Evolutionary conservation across 2,797 vertebrate genomes (phyloP).

Genomic region (Rhodeus uyekii): DNA sequence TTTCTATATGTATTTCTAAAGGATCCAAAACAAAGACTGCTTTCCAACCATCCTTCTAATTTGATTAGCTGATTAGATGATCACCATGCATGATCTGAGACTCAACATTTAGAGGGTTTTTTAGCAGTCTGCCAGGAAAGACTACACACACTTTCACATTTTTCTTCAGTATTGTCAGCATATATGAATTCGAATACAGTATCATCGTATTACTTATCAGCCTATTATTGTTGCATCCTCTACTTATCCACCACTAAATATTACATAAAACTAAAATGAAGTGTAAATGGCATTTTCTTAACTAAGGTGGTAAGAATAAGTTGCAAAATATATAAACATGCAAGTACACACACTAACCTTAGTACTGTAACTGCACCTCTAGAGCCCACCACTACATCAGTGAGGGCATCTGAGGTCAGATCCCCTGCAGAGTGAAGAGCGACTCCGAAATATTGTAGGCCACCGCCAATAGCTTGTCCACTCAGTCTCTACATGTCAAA

Average conservation of each 20-base stretch:
- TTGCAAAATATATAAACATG: neutral
- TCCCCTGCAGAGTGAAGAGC: conserved; percentile 60
- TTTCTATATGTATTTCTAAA: no score
- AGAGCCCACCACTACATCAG: conserved; percentile 60
- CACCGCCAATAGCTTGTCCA: conserved; percentile 10
- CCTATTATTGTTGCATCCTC: neutral
- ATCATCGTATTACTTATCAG: no score
- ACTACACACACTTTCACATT: neutral
- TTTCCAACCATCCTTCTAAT: neutral
- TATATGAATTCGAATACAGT: no score
- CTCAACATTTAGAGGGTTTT: neutral
- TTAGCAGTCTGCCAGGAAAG: neutral
- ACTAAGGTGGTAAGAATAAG: neutral
- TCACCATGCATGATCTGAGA: neutral
- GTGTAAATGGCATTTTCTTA: neutral
- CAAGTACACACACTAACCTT: conserved; percentile 42
- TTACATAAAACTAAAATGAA: neutral
- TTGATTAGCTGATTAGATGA: neutral
- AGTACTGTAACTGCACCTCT: conserved; percentile 53
- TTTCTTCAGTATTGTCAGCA: no score
- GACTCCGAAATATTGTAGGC: conserved; percentile 54
- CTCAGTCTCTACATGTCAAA: conserved; percentile 45
- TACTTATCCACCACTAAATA: neutral
- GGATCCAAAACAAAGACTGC: neutral
- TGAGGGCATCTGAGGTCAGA: conserved; percentile 56